Evolutionary conservation across 2,888 invertebrate species (phyloP), one percentile per base, ranked within the genome.

Genomic region (Sarcophaga caerulescens): DNA sequence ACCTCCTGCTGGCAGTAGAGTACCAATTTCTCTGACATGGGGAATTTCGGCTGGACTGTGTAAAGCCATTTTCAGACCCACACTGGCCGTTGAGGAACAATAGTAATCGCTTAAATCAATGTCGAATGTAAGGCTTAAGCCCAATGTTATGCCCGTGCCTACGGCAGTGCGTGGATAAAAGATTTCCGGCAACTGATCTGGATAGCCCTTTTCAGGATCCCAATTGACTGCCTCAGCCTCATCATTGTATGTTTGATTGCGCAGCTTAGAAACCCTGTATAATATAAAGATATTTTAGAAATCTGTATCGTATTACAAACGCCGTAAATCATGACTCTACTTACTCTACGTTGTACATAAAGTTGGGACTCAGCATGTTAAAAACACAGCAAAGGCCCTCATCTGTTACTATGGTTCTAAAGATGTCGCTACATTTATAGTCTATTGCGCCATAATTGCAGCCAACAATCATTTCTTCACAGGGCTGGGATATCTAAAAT

Each of bases 331-430:
- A 8, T 62, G n/a, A 35, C 4, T 14, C 1, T 57, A 60, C 79
- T 73, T 66, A 80, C 79, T 80, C 44, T 45, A 66, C 65, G n/a
- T 73, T 73, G 71, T 88, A 91, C 91, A 92, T 91, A 80, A 89
- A 92, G n/a, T 83, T 85, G 1, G 95, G 94, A 83, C 96, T 96
- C 0, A 97, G 94, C 85, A 95, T 95, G 91, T 97, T 97, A 91
- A 97, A 97, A 5, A 96, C 96, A 92, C 97, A 97, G 91, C 97
- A 97, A 1, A 97, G 94, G 0, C 97, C 97, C 91, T 97, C 97
- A 62, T 87, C 87, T 4, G 88, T 88, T 5, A 88, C 84, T 78
- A 96, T 95, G 0, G 96, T 95, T 90, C 95, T 95, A 92, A 97
- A 97, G 81, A 96, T 91, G 70, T 95, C 94, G 17, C 94, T 94